A percentile compares a stretch with the other conserved stretches of the same genome.
Conservation (phyloP, 2,888 invertebrate species). For the Nematopogon swammerdamellus region DNA sequence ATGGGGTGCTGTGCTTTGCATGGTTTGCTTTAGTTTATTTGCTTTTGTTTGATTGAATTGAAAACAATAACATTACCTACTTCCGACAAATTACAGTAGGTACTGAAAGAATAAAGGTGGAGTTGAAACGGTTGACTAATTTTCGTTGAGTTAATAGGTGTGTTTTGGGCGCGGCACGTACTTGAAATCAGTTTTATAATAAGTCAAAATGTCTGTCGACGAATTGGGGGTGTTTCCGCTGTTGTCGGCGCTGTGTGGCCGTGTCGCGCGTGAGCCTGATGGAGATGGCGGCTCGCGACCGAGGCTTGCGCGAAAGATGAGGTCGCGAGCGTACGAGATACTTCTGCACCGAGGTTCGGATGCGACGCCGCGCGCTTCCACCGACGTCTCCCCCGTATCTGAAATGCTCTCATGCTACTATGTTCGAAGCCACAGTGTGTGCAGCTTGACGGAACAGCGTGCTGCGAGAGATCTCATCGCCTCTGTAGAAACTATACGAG, state of each 20-base stretch:
- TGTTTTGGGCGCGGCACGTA: no score
- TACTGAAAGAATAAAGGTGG: no score
- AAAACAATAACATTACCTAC: no score
- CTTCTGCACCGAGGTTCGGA: constrained; percentile 33
- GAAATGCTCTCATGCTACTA: constrained; percentile 37
- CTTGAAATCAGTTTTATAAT: no score
- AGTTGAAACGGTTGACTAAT: no score
- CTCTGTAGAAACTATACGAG: constrained; percentile 24
- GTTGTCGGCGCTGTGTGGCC: not conserved
- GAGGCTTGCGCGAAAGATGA: constrained; percentile 28
- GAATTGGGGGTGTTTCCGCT: not conserved
- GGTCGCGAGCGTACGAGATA: constrained; percentile 38
- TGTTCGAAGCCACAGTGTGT: constrained; percentile 27
- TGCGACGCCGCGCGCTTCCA: constrained; percentile 18
- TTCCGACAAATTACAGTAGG: no score
- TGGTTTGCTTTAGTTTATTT: no score
- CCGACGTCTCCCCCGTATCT: constrained; percentile 24
- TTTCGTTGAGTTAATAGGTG: no score
- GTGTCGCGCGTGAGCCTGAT: not conserved
- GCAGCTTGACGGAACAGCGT: constrained; percentile 36
- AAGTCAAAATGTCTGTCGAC: not conserved
- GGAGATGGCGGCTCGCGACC: not conserved
- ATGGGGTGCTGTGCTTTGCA: no score
- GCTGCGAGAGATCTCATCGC: constrained; percentile 30
- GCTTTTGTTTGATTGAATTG: no score